A percentile compares a stretch with the other conserved stretches of the same genome.
Conservation (phyloP, 2,888 invertebrate species). For the Salpingus planirostris region DNA sequence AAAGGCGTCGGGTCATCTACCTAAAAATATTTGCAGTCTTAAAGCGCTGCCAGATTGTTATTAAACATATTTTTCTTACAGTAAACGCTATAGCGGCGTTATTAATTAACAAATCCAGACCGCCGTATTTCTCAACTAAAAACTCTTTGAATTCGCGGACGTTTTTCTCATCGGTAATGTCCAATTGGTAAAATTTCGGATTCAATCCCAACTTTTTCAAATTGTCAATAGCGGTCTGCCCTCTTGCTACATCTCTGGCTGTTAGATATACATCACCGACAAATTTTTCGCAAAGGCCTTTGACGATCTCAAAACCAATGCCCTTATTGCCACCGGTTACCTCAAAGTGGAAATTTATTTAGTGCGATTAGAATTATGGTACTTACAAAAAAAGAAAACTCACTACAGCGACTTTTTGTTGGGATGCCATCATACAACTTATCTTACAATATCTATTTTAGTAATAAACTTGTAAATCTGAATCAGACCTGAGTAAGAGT, state of each 20-base stretch:
- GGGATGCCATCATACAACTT: too few species aligned
- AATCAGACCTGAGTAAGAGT: too few species aligned
- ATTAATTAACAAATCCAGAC: slow-evolving; percentile 65
- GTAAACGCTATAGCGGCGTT: slow-evolving; percentile 69
- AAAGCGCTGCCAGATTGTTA: slow-evolving; percentile 2
- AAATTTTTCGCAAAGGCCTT: slow-evolving; percentile 56
- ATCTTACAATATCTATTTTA: too few species aligned
- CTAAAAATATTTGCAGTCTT: too few species aligned
- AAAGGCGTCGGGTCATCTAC: too few species aligned
- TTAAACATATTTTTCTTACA: too few species aligned
- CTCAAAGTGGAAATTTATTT: slow-evolving; percentile 28
- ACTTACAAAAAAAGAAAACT: slow-evolving; percentile 6
- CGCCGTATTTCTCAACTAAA: slow-evolving; percentile 52
- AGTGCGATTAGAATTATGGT: not conserved
- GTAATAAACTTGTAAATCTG: too few species aligned
- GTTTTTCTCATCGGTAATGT: slow-evolving; percentile 54
- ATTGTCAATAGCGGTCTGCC: slow-evolving; percentile 49
- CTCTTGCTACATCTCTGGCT: slow-evolving; percentile 49
- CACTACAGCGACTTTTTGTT: slow-evolving; percentile 22
- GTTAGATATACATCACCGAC: slow-evolving; percentile 64
- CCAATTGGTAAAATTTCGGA: slow-evolving; percentile 58
- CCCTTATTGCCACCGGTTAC: slow-evolving; percentile 68
- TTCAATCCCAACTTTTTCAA: slow-evolving; percentile 48
- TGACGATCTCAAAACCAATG: slow-evolving; percentile 59
- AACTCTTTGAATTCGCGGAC: slow-evolving; percentile 50